Percentiles rank a stretch among this genome's conserved stretches.
Conservation (phyloP, 2,888 invertebrate genomes). For the Lymantria dispar region DNA sequence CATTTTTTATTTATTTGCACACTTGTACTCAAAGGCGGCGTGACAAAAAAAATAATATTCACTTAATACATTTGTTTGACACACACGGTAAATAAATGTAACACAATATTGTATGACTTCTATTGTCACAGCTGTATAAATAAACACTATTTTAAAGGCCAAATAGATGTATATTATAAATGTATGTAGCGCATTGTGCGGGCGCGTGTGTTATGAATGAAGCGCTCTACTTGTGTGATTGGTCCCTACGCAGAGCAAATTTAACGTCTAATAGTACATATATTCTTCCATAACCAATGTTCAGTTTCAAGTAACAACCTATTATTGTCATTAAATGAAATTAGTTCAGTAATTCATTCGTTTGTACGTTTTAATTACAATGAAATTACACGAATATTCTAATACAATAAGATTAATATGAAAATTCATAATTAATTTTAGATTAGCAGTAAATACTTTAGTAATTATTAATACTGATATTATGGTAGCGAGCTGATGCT, state of each 20-base stretch:
- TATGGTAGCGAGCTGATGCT: not conserved
- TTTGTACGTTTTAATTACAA: not conserved
- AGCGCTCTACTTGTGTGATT: slow-evolving; percentile 59
- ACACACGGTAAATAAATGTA: slow-evolving; percentile 16
- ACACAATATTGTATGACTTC: slow-evolving; percentile 18
- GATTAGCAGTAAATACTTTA: not conserved
- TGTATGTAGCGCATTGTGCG: slow-evolving; percentile 23
- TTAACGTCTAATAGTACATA: slow-evolving; percentile 6
- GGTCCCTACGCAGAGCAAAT: slow-evolving; percentile 36
- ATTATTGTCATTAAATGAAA: not conserved
- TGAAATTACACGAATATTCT: not conserved
- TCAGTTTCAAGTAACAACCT: slow-evolving; percentile 1
- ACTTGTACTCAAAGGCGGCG: slow-evolving; percentile 5
- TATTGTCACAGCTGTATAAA: slow-evolving; percentile 40
- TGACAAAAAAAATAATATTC: slow-evolving; percentile 18
- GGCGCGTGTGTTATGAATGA: slow-evolving; percentile 61
- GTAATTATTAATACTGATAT: not conserved
- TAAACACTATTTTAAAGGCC: slow-evolving; percentile 26
- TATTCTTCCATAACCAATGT: slow-evolving; percentile 8
- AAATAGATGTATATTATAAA: slow-evolving; percentile 18
- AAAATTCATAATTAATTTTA: not conserved
- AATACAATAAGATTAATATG: not conserved
- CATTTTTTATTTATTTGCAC: slow-evolving; percentile 41
- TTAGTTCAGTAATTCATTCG: not conserved
- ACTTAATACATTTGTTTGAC: slow-evolving; percentile 20